Evolutionary conservation across 2,797 vertebrate genomes (phyloP).

Genomic region (Pogonophryne albipinna): DNA sequence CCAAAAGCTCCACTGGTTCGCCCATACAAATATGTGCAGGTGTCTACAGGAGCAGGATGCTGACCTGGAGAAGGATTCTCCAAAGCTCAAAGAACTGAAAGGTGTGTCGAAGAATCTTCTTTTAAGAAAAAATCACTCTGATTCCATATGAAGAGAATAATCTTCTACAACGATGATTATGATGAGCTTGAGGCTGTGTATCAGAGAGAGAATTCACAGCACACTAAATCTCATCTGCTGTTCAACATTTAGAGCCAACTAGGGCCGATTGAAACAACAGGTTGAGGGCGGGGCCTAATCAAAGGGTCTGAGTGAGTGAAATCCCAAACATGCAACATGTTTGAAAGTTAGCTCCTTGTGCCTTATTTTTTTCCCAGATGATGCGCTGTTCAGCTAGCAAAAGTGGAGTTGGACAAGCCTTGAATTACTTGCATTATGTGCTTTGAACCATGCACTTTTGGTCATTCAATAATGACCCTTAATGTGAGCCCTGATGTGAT

Average conservation of each 20-base stretch:
- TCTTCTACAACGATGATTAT: not conserved
- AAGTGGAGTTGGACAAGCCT: no score
- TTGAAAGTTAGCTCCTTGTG: no score
- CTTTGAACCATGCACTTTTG: no score
- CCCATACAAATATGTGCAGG: conserved; percentile 89
- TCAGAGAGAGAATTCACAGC: not conserved
- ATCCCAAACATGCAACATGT: no score
- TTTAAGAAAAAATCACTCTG: not conserved
- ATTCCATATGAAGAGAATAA: no score
- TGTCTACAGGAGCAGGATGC: conserved; percentile 84
- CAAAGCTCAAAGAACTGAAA: conserved; percentile 79
- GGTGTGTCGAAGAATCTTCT: conserved; percentile 29
- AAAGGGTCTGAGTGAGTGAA: not conserved
- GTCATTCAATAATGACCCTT: no score
- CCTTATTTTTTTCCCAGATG: no score
- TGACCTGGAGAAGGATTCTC: conserved; percentile 82
- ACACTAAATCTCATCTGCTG: not conserved
- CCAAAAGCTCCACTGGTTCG: conserved; percentile 91
- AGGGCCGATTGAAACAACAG: not conserved
- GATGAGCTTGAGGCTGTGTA: not conserved
- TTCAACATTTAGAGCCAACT: not conserved
- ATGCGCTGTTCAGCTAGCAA: no score
- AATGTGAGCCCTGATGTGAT: no score
- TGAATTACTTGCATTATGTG: no score
- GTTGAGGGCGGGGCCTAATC: not conserved